Conservation (phyloP, 35 echinoderm and acorn worm species). For the Heliocidaris erythrogramma region DNA sequence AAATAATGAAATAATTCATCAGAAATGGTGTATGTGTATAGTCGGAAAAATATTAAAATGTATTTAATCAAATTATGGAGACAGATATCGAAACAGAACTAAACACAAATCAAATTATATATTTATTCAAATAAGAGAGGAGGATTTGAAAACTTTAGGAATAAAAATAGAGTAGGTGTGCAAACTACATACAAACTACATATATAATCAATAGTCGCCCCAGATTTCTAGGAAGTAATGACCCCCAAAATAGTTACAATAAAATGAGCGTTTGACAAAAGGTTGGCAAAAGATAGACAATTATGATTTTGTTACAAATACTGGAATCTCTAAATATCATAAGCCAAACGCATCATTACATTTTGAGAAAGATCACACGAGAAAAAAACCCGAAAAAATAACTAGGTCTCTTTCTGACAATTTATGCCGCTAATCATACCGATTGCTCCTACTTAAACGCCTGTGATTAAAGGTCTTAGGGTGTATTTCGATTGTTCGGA, state of each 20-base stretch:
- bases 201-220: no score
- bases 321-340: not conserved
- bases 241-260: not conserved
- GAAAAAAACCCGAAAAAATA: not conserved
- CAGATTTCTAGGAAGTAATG: not conserved
- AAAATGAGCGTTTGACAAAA: no score
- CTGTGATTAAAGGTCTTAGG: constrained; percentile 21
- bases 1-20: not conserved
- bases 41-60: not conserved
- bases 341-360: not conserved
- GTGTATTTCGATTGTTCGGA: constrained; percentile 3
- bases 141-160: no score
- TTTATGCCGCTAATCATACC: not conserved
- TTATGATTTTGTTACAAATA: not conserved
- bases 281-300: not conserved
- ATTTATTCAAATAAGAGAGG: no score
- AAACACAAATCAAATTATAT: no score
- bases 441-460: not conserved
- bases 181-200: no score
- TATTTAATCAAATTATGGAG: no score
- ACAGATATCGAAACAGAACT: no score
- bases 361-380: not conserved
- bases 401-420: not conserved
- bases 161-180: no score
- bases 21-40: not conserved